Base-by-base conservation (phyloP, 1,140 invertebrate genomes). In the Hylaeus anthracinus region DNA sequence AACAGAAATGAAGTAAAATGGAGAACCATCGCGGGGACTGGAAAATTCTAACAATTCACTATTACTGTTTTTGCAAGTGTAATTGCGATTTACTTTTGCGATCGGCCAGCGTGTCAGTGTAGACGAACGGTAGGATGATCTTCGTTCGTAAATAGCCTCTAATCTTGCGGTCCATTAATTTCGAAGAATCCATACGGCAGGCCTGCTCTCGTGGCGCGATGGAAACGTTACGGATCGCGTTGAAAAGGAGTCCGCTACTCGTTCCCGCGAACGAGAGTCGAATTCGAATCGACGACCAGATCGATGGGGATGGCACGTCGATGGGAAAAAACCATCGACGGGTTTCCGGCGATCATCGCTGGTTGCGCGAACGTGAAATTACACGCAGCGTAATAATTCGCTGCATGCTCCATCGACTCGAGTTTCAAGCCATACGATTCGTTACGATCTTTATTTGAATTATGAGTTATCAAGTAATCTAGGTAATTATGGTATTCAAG, bases 131-230 rank as follows among this genome's bases (percentile, higher is more conserved):
- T n/a, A 53, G 69, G 26, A 60, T 63, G 63, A 43, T 37, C 41
- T 78, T 55, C 75, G 70, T 43, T 76, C 72, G 72, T 75, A 77
- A 86, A 86, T 69, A 80, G 72, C 63, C 72, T 86, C 84, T 76
- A 86, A 86, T 83, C 74, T 86, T 81, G 86, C 84, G 87, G 83
- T 85, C 86, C 90, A 91, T 91, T 91, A 91, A 91, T 91, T 86
- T 86, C 84, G 77, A 83, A 86, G 82, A 86, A 90, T 85, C 84
- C 80, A 86, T 85, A 83, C 75, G 45, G 84, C 84, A 79, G 79
- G 81, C 78, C 61, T 72, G 56, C 58, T 78, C 72, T 60, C 41
- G 53, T 48, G 43, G 56, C 14, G 45, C 53, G 69, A 70, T 55
- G 63, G 71, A 75, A 75, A 60, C 81, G 72, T 85, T 75, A 85